Percentiles rank a stretch among this genome's conserved stretches.
Conservation (phyloP, 37 sponge, comb jelly and placozoan species). For the Chondrosia reniformis region DNA sequence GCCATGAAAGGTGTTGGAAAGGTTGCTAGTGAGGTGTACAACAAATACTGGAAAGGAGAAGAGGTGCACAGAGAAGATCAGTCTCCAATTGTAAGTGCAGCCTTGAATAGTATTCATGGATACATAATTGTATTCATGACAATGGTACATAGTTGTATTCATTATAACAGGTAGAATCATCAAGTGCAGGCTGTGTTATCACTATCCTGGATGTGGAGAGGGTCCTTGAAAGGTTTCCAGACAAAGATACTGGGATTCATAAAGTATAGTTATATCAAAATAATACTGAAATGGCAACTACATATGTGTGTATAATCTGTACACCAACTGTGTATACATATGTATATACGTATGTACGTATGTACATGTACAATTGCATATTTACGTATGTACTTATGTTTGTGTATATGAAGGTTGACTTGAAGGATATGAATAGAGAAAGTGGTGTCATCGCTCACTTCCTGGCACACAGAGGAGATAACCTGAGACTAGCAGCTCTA, state of each 20-base stretch:
- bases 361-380: neutral
- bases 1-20: neutral
- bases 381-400: neutral
- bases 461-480: conserved; percentile 48
- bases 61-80: neutral
- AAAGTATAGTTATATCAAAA: neutral
- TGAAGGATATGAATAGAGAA: conserved; percentile 48
- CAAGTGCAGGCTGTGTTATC: conserved; percentile 14
- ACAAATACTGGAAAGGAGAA: neutral
- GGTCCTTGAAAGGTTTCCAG: neutral
- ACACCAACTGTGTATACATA: neutral
- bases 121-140: too few species aligned
- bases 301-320: neutral
- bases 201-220: conserved; percentile 39
- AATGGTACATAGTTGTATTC: too few species aligned
- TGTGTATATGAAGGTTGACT: conserved; percentile 31
- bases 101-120: too few species aligned
- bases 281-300: neutral
- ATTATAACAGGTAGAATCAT: neutral
- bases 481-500: conserved; percentile 54
- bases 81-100: too few species aligned
- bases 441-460: conserved; percentile 87
- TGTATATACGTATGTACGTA: neutral
- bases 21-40: neutral
- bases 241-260: neutral